These are phyloP conservation scores for Monoplex corrugatus DNA, from an alignment of 2,888 invertebrate species.

Conservation along the genomic window DNA sequence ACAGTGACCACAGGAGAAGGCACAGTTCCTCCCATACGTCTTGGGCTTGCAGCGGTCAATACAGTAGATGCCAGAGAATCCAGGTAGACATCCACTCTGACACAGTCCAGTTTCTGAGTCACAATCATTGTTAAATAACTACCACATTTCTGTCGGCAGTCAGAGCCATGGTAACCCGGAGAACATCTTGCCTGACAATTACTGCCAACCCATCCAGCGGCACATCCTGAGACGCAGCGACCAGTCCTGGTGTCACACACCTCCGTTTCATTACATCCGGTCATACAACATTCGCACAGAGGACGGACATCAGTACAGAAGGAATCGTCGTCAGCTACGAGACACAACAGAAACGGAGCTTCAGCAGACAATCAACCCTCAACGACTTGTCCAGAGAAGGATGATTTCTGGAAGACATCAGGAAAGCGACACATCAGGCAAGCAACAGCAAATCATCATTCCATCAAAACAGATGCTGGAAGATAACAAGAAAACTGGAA, in stretches of 20 bases:
- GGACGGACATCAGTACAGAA: no score
- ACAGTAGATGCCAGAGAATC: conserved; percentile 64
- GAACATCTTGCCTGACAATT: conserved; percentile 66
- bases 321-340: no score
- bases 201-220: conserved; percentile 69
- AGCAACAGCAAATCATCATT: no score
- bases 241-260: conserved; percentile 66
- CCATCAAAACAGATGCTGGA: no score
- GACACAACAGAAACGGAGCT: no score
- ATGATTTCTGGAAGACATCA: no score
- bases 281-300: no score
- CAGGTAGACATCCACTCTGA: conserved; percentile 63
- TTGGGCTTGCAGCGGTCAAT: conserved; percentile 61
- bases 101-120: conserved; percentile 66
- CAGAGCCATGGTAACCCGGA: conserved; percentile 60
- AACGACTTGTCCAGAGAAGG: no score
- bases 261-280: conserved; percentile 56
- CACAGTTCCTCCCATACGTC: conserved; percentile 66
- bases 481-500: no score
- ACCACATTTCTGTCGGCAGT: conserved; percentile 62
- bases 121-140: conserved; percentile 63
- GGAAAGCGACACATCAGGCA: no score
- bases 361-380: no score
- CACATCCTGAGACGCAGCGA: conserved; percentile 65
- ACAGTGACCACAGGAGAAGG: conserved; percentile 67